A percentile compares a stretch with the other conserved stretches of the same genome.
These are phyloP conservation scores for Leptinotarsa undecemlineata DNA, from an alignment of 1,140 invertebrate species.

Conservation along the genomic window DNA sequence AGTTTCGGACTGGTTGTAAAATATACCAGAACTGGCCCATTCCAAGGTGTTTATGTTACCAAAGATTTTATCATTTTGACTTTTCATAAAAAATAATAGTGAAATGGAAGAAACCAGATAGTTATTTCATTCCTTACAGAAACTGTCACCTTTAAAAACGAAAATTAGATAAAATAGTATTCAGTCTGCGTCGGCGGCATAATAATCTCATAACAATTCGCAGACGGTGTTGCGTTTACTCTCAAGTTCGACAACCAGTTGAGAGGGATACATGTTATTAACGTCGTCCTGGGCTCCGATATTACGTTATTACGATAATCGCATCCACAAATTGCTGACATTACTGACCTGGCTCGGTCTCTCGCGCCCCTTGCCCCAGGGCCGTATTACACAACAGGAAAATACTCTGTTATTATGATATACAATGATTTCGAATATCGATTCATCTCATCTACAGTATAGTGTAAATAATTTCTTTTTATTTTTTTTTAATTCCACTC, in stretches of 20 bases:
- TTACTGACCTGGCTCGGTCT: conserved; percentile 35
- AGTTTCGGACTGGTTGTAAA: too few relatives aligned
- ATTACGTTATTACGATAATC: conserved; percentile 43
- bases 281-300: conserved; percentile 35
- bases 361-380: conserved; percentile 24
- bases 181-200: background rate
- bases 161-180: background rate
- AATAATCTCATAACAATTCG: conserved; percentile 21
- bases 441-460: background rate
- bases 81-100: too few relatives aligned
- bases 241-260: conserved; percentile 29
- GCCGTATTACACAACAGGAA: conserved; percentile 33
- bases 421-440: background rate
- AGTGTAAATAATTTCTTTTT: background rate
- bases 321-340: conserved; percentile 38
- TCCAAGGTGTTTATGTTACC: too few relatives aligned
- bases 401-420: conserved; percentile 13
- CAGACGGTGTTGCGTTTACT: conserved; percentile 8
- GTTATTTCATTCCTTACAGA: too few relatives aligned
- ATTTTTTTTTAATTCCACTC: too few relatives aligned
- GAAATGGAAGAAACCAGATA: too few relatives aligned
- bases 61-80: too few relatives aligned
- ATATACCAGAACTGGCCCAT: too few relatives aligned
- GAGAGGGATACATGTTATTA: conserved; percentile 33
- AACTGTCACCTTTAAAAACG: too few relatives aligned